Conservation (phyloP, 2,888 invertebrate species). For the Adineta ricciae region DNA sequence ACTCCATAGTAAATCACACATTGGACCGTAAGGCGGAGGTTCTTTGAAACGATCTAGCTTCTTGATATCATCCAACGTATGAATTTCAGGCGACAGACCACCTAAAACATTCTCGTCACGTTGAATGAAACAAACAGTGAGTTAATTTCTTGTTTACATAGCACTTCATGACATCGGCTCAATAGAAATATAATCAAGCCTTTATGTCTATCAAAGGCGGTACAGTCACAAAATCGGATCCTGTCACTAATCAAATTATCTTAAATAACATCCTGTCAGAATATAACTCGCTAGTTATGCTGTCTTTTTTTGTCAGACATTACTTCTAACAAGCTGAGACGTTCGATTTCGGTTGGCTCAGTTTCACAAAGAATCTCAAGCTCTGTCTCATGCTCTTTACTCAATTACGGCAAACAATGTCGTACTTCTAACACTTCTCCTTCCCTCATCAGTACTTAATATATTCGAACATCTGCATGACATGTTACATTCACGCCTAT, state of each 20-base stretch:
- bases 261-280: neutral
- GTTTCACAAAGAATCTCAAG: no score
- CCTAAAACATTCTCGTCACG: neutral
- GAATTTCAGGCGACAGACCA: conserved; percentile 17
- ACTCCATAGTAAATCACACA: conserved; percentile 33
- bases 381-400: no score
- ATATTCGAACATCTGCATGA: no score
- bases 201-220: neutral
- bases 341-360: no score
- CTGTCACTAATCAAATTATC: neutral
- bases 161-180: neutral
- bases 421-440: no score
- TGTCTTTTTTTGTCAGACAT: neutral
- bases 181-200: neutral
- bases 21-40: conserved; percentile 24
- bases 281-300: neutral
- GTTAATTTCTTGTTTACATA: no score
- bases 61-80: conserved; percentile 6
- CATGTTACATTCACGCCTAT: no score
- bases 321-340: no score
- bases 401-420: no score
- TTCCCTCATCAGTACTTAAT: no score
- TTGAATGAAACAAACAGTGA: neutral
- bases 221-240: neutral
- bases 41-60: conserved; percentile 28